Conservation (phyloP, 2,797 vertebrate genomes). For the Ctenopoma multispine region DNA sequence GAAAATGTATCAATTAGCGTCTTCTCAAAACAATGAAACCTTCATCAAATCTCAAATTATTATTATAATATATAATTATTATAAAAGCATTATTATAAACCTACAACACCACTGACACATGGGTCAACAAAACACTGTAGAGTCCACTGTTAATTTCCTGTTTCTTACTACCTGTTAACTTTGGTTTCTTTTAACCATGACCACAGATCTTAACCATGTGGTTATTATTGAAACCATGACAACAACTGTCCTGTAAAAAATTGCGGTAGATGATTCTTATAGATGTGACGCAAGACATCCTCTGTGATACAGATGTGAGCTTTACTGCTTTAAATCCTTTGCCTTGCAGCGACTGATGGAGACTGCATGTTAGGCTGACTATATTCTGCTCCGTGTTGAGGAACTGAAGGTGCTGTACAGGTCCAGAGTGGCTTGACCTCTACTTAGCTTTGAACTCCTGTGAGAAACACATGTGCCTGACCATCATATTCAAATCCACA, state of each 20-base stretch:
- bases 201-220: neutral
- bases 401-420: constrained; percentile 16
- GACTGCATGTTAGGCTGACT: neutral
- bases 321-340: neutral
- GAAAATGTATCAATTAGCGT: neutral
- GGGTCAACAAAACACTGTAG: neutral
- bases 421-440: constrained; percentile 37
- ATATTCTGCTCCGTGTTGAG: neutral
- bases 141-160: neutral
- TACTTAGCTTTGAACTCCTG: constrained; percentile 35
- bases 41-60: neutral
- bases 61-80: too few species aligned
- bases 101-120: neutral
- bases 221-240: neutral
- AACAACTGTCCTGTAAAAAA: neutral
- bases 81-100: neutral
- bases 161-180: neutral
- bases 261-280: constrained; percentile 3
- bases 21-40: neutral
- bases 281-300: constrained; percentile 11
- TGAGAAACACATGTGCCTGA: constrained; percentile 42
- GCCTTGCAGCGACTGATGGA: neutral
- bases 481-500: constrained; percentile 33
- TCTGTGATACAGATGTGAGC: constrained; percentile 33
- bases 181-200: neutral